Evolutionary conservation across 2,797 vertebrate species (phyloP).

Genomic region (Phoebastria nigripes): DNA sequence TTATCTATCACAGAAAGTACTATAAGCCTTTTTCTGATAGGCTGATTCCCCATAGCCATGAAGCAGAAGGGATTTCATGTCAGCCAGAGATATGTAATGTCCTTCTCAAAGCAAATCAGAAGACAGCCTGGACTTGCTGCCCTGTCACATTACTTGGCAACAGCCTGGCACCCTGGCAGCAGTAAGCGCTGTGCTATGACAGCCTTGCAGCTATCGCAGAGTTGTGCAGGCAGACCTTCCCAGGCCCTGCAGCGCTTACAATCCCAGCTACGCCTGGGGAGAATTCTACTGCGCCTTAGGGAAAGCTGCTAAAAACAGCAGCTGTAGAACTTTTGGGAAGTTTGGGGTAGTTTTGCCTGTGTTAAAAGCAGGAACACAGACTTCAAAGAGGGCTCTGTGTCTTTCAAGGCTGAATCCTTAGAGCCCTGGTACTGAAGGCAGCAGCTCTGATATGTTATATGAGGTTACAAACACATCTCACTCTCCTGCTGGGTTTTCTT

Average conservation of each 20-base stretch:
- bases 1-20: not conserved
- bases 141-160: constrained; percentile 48
- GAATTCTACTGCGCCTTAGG: not conserved
- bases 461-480: not conserved
- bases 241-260: not conserved
- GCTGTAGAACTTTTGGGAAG: not conserved
- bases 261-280: not conserved
- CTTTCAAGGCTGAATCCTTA: not conserved
- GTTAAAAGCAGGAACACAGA: not conserved
- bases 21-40: not conserved
- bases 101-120: constrained; percentile 51
- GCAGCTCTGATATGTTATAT: not conserved
- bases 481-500: not conserved
- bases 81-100: not conserved
- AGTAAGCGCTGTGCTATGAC: not conserved
- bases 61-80: constrained; percentile 24
- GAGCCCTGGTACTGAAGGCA: not conserved
- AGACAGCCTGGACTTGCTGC: constrained; percentile 11
- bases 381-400: not conserved
- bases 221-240: not conserved
- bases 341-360: not conserved
- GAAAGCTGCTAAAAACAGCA: not conserved
- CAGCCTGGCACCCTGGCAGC: constrained; percentile 42
- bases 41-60: not conserved
- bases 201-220: not conserved